These are phyloP conservation scores for Hydropotes inermis DNA, from an alignment of 2,113 vertebrate species.

Conservation along the genomic window DNA sequence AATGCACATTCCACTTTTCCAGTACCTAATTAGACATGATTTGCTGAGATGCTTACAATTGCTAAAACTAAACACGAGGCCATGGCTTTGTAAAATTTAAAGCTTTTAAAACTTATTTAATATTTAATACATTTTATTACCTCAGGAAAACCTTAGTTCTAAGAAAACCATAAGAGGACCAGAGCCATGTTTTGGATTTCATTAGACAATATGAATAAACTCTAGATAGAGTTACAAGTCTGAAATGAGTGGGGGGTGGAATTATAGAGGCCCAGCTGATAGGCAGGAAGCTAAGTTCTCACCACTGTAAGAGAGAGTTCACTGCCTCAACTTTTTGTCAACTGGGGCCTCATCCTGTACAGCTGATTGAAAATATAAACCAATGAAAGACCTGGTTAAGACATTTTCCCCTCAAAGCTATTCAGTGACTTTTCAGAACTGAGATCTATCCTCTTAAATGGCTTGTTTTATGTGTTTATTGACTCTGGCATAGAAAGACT, in stretches of 20 bases:
- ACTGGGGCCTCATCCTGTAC: background rate
- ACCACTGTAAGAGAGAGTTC: background rate
- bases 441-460: background rate
- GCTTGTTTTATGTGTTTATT: background rate
- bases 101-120: conserved; percentile 12
- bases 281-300: background rate
- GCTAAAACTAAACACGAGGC: background rate
- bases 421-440: background rate
- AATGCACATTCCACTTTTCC: background rate
- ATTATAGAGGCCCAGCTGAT: background rate
- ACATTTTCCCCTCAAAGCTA: background rate
- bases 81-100: background rate
- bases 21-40: background rate
- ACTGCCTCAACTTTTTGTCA: background rate
- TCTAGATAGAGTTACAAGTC: background rate
- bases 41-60: background rate
- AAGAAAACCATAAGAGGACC: background rate
- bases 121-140: background rate
- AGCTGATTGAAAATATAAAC: background rate
- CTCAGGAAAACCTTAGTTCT: background rate
- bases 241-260: background rate
- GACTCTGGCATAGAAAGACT: background rate
- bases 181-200: background rate
- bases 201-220: background rate
- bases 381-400: background rate